phyloP scores from a whole-genome alignment of 2,797 vertebrate genomes.

The Bradypodion ventrale region DNA sequence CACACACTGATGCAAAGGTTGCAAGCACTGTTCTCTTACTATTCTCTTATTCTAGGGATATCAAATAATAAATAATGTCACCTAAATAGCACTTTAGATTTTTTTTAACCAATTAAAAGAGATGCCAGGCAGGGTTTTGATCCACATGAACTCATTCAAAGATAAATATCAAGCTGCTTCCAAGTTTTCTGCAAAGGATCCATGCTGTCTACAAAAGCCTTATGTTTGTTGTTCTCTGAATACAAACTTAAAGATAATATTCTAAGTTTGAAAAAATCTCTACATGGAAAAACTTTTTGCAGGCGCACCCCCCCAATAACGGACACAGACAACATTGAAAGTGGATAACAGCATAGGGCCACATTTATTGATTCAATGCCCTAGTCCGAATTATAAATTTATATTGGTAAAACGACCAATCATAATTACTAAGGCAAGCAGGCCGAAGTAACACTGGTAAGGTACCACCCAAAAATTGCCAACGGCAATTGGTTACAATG shows the following conservation, averaged over 20 bases:
- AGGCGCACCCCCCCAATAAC: no score
- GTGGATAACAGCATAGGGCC: no score
- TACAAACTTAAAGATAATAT: not conserved
- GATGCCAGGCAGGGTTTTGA: not conserved
- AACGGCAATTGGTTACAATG: no score
- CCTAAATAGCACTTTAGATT: not conserved
- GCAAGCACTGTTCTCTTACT: not conserved
- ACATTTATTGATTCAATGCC: no score
- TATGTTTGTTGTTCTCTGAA: conserved; percentile 6
- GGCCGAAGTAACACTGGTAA: no score
- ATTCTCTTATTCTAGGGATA: not conserved
- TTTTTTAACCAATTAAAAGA: conserved; percentile 6
- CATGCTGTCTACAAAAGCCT: not conserved
- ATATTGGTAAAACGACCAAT: no score
- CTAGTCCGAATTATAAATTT: no score
- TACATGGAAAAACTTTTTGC: not conserved
- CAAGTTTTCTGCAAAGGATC: not conserved
- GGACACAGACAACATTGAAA: no score
- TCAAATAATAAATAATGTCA: conserved; percentile 8
- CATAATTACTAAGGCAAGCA: no score
- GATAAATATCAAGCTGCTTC: not conserved
- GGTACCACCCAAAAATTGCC: no score
- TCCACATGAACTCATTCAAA: conserved; percentile 3
- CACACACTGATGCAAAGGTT: conserved; percentile 3
- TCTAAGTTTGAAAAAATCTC: not conserved